Conservation (phyloP, 2,888 invertebrate genomes). For the Pristionchus exspectatus region DNA sequence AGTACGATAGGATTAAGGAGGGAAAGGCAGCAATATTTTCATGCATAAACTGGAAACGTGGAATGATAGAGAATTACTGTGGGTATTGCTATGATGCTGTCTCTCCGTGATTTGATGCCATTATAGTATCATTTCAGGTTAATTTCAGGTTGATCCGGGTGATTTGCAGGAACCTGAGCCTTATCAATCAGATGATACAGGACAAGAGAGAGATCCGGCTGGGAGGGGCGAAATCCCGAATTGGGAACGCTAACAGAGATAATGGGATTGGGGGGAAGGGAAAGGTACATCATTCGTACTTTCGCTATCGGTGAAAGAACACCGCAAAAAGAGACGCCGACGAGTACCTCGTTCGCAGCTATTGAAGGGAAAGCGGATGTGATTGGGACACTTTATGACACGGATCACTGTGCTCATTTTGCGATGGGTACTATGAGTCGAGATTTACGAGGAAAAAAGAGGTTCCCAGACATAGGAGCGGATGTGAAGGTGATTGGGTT, state of each 20-base stretch:
- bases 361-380: background rate
- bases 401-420: background rate
- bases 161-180: conserved; percentile 6
- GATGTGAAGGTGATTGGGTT: no score
- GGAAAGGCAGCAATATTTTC: no score
- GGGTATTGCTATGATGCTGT: no score
- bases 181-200: background rate
- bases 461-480: no score
- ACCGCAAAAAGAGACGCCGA: background rate
- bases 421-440: no score
- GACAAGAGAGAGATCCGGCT: conserved; percentile 7
- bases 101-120: no score
- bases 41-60: no score
- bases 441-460: no score
- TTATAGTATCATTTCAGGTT: background rate
- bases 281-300: conserved; percentile 11
- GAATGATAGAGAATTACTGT: no score
- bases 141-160: background rate
- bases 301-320: background rate
- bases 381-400: background rate
- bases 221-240: conserved; percentile 40
- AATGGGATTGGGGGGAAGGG: background rate
- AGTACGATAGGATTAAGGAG: background rate
- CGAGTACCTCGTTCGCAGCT: background rate
- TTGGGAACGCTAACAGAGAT: conserved; percentile 43